A percentile compares a stretch with the other conserved stretches of the same genome.
Evolutionary conservation across 2,113 vertebrate species (phyloP).

Genomic region (Campylomormyrus tamandua): DNA sequence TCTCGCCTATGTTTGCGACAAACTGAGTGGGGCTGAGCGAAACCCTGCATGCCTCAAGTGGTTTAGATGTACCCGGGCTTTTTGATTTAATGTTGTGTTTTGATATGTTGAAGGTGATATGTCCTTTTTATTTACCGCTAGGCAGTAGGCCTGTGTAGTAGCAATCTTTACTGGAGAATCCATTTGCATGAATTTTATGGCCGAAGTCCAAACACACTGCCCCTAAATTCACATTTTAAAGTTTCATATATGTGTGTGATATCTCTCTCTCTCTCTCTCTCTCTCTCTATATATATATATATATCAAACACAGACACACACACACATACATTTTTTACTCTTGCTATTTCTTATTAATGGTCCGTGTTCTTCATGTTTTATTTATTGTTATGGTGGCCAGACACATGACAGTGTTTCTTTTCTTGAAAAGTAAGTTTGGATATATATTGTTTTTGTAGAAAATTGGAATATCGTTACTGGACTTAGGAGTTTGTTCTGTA

Average conservation of each 20-base stretch:
- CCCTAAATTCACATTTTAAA: background rate
- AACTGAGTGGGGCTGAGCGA: background rate
- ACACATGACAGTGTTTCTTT: background rate
- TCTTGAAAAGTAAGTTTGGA: background rate
- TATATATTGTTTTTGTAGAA: background rate
- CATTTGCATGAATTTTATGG: background rate
- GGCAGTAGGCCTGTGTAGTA: background rate
- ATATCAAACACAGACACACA: too few species aligned
- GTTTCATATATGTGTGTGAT: background rate
- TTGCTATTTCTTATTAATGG: background rate
- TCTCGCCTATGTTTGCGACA: background rate
- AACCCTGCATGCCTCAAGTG: background rate
- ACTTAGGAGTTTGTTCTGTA: background rate
- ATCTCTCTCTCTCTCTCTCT: too few species aligned
- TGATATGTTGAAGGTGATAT: background rate
- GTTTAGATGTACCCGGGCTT: background rate
- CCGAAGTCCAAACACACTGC: background rate
- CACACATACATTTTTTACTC: background rate
- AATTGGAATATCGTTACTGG: background rate
- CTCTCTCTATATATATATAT: background rate
- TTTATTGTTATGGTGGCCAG: background rate
- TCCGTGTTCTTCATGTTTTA: background rate
- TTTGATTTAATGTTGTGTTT: background rate
- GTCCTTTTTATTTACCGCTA: background rate
- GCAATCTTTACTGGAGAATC: background rate